Conservation (phyloP, 2,888 invertebrate species). For the Standfussiana lucernea region DNA sequence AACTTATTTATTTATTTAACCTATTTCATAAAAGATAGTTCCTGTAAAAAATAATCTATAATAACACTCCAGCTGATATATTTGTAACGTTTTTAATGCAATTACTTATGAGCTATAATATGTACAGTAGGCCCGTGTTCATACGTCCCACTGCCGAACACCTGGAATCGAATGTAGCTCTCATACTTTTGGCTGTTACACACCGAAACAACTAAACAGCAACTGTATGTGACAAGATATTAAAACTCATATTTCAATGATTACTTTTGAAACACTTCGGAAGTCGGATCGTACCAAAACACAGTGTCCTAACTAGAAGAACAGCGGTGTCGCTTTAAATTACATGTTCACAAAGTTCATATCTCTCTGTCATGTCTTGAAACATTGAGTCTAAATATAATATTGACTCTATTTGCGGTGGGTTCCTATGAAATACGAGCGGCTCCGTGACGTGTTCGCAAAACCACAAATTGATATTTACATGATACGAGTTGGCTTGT, state of each 20-base stretch:
- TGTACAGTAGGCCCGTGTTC: conserved; percentile 1
- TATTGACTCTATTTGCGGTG: background rate
- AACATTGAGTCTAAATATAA: background rate
- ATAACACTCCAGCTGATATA: background rate
- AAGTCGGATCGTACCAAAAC: background rate
- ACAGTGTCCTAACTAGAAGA: background rate
- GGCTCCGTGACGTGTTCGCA: background rate
- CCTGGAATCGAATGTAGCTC: background rate
- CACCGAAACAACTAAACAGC: background rate
- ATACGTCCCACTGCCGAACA: background rate
- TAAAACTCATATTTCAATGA: conserved; percentile 11
- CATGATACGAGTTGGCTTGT: background rate
- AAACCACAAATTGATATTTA: conserved; percentile 15
- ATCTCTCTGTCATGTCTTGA: background rate
- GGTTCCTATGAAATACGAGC: background rate
- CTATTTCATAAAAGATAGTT: conserved; percentile 17
- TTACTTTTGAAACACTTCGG: background rate
- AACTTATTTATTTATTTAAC: conserved; percentile 16
- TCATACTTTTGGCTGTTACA: background rate
- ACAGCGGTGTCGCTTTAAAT: background rate
- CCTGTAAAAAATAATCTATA: conserved; percentile 15
- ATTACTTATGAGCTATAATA: conserved; percentile 27
- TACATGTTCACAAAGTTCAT: background rate
- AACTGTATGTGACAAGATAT: background rate
- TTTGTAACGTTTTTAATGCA: conserved; percentile 13